Conservation (phyloP, 1,140 invertebrate species). For the Chrysoperla carnea region DNA sequence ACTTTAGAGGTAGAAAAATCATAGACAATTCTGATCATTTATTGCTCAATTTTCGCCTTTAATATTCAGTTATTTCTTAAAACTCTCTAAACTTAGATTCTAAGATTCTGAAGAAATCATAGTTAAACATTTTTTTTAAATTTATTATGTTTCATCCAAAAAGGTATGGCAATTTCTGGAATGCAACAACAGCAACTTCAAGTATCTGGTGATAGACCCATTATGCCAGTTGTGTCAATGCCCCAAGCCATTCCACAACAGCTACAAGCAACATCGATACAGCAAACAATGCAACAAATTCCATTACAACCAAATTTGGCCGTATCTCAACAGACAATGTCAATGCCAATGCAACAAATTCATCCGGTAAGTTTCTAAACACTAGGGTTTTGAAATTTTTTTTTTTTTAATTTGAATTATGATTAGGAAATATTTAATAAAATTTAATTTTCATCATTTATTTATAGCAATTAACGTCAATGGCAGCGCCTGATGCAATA, state of each 20-base stretch:
- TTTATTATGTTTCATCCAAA: neutral
- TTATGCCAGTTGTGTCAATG: slow-evolving; percentile 36
- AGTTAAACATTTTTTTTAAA: too few relatives aligned
- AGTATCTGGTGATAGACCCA: slow-evolving; percentile 26
- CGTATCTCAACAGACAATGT: slow-evolving; percentile 21
- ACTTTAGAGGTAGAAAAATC: too few relatives aligned
- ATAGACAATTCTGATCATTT: too few relatives aligned
- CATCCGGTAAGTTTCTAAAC: slow-evolving; percentile 21
- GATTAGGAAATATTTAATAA: too few relatives aligned
- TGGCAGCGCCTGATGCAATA: slow-evolving; percentile 26
- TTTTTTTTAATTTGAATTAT: too few relatives aligned
- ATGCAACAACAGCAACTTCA: slow-evolving; percentile 24
- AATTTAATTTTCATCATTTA: slow-evolving; percentile 2
- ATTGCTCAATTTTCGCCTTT: too few relatives aligned
- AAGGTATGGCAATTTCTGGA: slow-evolving; percentile 21
- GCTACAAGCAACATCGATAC: slow-evolving; percentile 9
- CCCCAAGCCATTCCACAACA: slow-evolving; percentile 23
- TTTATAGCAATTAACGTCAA: slow-evolving; percentile 20
- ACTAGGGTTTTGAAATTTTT: slow-evolving; percentile 11
- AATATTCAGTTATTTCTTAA: too few relatives aligned
- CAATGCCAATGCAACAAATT: slow-evolving; percentile 27
- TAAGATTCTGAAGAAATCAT: too few relatives aligned
- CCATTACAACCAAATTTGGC: slow-evolving; percentile 19
- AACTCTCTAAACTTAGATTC: too few relatives aligned
- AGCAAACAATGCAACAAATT: slow-evolving; percentile 13